phyloP scores from a whole-genome alignment of 1,140 invertebrate genomes.

The Cardiocondyla obscurior region DNA sequence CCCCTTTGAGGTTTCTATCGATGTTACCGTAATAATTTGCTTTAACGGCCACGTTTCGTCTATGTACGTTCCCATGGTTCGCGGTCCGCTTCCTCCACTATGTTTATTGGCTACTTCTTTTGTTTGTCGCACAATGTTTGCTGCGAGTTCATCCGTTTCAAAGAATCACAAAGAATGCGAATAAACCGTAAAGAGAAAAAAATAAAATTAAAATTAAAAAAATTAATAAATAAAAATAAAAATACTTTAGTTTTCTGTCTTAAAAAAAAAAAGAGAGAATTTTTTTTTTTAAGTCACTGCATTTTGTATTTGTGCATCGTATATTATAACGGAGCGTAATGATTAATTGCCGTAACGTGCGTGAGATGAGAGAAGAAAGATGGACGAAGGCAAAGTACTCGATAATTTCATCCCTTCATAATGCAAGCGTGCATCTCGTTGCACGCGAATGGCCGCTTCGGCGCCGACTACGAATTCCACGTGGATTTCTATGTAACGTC shows the following conservation, averaged over 20 bases:
- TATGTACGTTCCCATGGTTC: conserved; percentile 37
- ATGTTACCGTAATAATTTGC: conserved; percentile 28
- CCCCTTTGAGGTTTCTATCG: conserved; percentile 48
- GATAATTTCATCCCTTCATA: conserved; percentile 57
- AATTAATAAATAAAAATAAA: too few species aligned
- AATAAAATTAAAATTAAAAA: too few species aligned
- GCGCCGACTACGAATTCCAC: conserved; percentile 49
- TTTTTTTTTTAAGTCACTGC: not conserved
- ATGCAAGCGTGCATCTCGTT: conserved; percentile 48
- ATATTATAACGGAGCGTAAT: not conserved
- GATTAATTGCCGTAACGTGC: conserved; percentile 2
- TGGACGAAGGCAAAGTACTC: conserved; percentile 42
- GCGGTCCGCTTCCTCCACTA: not conserved
- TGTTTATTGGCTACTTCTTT: conserved; percentile 3
- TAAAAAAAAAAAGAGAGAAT: not conserved
- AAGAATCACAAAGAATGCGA: not conserved
- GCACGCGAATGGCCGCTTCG: conserved; percentile 28
- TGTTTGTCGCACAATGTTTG: conserved; percentile 1
- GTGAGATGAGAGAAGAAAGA: not conserved
- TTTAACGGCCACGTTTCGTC: conserved; percentile 4
- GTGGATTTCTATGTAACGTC: conserved; percentile 65
- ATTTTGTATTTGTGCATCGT: too few species aligned
- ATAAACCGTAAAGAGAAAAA: not conserved
- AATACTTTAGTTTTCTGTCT: not conserved
- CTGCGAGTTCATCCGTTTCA: not conserved